Evolutionary conservation across 2,888 invertebrate genomes (phyloP).

Genomic region (Erebia palarica): DNA sequence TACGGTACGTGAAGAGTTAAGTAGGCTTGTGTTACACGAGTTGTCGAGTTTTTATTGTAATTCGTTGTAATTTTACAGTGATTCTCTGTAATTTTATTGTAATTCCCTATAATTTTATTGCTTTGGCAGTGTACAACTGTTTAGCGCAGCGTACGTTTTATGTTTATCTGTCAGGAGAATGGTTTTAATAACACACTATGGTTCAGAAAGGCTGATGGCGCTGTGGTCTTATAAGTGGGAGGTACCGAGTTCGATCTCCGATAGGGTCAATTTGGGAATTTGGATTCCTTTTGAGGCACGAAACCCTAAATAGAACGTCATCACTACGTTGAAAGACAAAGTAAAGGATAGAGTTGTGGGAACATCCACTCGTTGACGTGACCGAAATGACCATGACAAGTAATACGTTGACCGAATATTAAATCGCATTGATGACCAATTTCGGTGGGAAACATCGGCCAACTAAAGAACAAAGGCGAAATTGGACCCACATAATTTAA

Average conservation of each 20-base stretch:
- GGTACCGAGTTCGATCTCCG: too few species aligned
- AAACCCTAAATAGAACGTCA: background rate
- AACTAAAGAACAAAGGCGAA: too few species aligned
- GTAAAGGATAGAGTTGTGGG: background rate
- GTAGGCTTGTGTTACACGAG: slow-evolving; percentile 3
- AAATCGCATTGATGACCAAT: background rate
- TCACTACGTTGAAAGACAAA: background rate
- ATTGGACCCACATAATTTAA: too few species aligned
- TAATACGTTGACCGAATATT: slow-evolving; percentile 2
- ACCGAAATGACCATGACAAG: background rate
- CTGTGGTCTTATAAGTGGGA: too few species aligned
- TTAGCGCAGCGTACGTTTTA: slow-evolving; percentile 3
- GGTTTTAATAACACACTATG: too few species aligned
- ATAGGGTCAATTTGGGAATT: background rate
- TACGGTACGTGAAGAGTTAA: background rate
- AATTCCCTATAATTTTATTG: slow-evolving; percentile 19
- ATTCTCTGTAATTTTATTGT: slow-evolving; percentile 11
- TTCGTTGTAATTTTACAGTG: background rate
- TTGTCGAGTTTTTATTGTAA: slow-evolving; percentile 6
- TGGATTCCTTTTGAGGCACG: too few species aligned
- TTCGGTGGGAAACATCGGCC: background rate
- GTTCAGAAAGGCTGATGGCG: too few species aligned
- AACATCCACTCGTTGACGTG: background rate
- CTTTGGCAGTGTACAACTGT: slow-evolving; percentile 6
- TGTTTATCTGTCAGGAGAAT: background rate